Percentiles rank a stretch among this genome's conserved stretches.
Conservation (phyloP, 1,140 invertebrate genomes). For the Scaptomyza hsui region DNA sequence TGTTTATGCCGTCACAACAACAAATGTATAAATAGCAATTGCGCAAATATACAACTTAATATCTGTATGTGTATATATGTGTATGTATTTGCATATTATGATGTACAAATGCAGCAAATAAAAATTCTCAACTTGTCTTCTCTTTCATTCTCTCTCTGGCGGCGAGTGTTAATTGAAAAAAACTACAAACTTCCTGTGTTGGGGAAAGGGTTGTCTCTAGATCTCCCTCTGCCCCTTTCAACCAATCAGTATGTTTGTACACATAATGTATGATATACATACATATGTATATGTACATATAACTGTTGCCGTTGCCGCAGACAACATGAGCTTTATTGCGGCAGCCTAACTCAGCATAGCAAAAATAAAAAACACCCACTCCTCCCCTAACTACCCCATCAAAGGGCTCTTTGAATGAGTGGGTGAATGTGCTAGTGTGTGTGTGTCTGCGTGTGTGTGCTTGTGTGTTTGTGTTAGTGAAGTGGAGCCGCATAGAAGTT, state of each 20-base stretch:
- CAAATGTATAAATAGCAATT: constrained; percentile 61
- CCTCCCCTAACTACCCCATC: constrained; percentile 5
- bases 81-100: constrained; percentile 11
- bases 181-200: constrained; percentile 76
- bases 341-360: constrained; percentile 48
- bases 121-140: constrained; percentile 20
- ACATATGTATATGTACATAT: constrained; percentile 14
- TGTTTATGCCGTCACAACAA: constrained; percentile 60
- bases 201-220: constrained; percentile 28
- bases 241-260: constrained; percentile 3
- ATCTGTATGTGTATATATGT: background rate
- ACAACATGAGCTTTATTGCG: constrained; percentile 80
- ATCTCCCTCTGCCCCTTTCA: background rate
- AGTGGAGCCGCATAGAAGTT: constrained; percentile 58
- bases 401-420: constrained; percentile 19
- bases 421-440: constrained; percentile 11
- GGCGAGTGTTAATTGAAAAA: constrained; percentile 65
- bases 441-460: no score
- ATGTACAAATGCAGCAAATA: constrained; percentile 36
- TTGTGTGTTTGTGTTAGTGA: constrained; percentile 34
- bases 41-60: constrained; percentile 37
- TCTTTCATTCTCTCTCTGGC: background rate
- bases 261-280: background rate
- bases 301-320: constrained; percentile 75
- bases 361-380: background rate